Evolutionary conservation across 1,140 invertebrate genomes (phyloP).

Genomic region (Orchesella cincta): DNA sequence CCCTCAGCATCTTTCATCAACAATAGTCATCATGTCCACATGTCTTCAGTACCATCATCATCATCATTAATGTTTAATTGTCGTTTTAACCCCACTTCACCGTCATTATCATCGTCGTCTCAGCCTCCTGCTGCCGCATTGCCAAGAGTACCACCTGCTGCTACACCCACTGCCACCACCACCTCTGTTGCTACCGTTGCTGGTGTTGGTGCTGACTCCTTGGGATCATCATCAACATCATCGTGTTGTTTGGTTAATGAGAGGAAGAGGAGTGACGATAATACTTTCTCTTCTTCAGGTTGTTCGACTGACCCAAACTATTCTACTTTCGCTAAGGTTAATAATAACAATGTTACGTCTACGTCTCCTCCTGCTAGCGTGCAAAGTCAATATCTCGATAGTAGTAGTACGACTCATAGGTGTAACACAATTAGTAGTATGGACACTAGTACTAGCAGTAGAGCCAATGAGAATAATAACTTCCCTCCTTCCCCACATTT

Average conservation of each 20-base stretch:
- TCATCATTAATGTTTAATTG: neutral
- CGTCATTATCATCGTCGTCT: neutral
- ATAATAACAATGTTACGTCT: neutral
- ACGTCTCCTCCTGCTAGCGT: neutral
- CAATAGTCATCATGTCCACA: neutral
- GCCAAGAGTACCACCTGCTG: neutral
- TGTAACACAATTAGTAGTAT: no score
- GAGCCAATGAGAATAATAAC: no score
- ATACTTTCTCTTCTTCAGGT: conserved; percentile 28
- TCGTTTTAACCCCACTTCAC: no score
- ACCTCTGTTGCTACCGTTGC: neutral
- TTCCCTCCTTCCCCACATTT: neutral
- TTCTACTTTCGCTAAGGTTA: conserved; percentile 28
- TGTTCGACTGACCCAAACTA: conserved; percentile 29
- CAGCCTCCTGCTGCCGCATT: neutral
- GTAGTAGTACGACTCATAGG: neutral
- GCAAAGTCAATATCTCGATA: neutral
- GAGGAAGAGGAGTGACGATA: neutral
- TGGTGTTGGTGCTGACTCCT: neutral
- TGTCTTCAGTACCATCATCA: conserved; percentile 22
- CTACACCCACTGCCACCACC: neutral
- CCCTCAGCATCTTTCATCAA: neutral
- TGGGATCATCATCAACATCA: neutral
- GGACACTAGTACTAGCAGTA: no score
- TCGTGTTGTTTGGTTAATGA: conserved; percentile 8